Base-by-base conservation (phyloP, 2,113 vertebrate species). In the Cepphus grylle region DNA sequence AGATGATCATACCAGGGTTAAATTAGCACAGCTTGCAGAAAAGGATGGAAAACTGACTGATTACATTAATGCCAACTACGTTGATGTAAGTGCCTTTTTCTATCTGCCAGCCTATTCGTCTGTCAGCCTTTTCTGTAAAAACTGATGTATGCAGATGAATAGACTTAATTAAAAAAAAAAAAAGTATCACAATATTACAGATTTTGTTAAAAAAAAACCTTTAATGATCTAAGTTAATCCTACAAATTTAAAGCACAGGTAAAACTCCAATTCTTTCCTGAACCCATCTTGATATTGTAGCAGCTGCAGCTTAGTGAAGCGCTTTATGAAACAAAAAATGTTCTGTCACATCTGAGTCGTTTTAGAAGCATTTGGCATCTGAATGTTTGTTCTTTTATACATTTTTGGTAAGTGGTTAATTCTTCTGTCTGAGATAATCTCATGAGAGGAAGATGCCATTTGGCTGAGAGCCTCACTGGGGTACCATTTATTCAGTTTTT, bases 11-110 rank as follows among this genome's bases (percentile, higher is more conserved):
- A 99, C 98, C 95, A 98, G 99, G 81, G 99, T 99, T 88, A 98
- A 98, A 81, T 99, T 99, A 88, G 96, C 98, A 66, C 97, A 98
- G 17, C 98, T 98, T 93, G 86, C 97, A 67, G 98, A 99, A 96
- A 99, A 98, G 95, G 98, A 99, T 55, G 99, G 99, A 81, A 99
- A 98, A 96, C 93, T 97, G 47, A 98, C 98, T n/a, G 99, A 99
- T 97, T 99, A 99, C 94, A 99, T 99, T 94, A 99, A 99, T 94
- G 99, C 99, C 70, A 99, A 99, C 98, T 99, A 98, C 3, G 99
- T 99, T 15, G 99, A 99, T 83, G 99, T 99, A 98, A 99, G 99
- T 97, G 62, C 25, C 45, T 94, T 76, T 88, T 90, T 94, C 83
- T 93, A 5, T 53, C 69, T 88, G n/a, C 62, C 38, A 38, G 8